These are phyloP conservation scores for Telenomus remus DNA, from an alignment of 1,140 invertebrate species.

Conservation along the genomic window DNA sequence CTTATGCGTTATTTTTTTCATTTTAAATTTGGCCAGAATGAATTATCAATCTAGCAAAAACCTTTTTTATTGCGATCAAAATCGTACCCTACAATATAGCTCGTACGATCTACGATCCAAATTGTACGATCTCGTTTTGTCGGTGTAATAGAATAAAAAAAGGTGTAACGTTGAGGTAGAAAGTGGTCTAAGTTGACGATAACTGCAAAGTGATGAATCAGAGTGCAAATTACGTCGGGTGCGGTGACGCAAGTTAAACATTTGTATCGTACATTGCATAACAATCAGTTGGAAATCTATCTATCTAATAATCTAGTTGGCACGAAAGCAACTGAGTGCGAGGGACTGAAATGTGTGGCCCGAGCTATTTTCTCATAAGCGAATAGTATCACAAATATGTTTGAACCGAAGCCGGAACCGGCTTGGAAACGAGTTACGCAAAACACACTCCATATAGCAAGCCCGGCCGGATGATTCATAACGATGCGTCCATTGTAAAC, in stretches of 20 bases:
- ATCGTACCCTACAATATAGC: too few species aligned
- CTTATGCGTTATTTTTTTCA: too few species aligned
- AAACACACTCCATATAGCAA: slow-evolving; percentile 34
- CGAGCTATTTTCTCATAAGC: slow-evolving; percentile 51
- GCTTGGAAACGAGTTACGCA: slow-evolving; percentile 58
- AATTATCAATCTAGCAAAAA: too few species aligned
- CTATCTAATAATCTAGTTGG: slow-evolving; percentile 24
- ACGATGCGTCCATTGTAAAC: slow-evolving; percentile 57
- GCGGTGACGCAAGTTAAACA: slow-evolving; percentile 12
- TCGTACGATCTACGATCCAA: too few species aligned
- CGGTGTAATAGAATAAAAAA: too few species aligned
- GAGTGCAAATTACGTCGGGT: slow-evolving; percentile 19
- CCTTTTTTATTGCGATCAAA: too few species aligned
- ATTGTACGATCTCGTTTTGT: too few species aligned
- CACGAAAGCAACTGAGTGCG: slow-evolving; percentile 3
- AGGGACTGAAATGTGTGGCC: slow-evolving; percentile 9
- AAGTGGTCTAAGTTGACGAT: slow-evolving; percentile 1
- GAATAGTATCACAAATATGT: slow-evolving; percentile 34
- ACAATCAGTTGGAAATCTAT: slow-evolving; percentile 20
- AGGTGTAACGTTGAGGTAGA: too few species aligned
- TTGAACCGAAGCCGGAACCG: slow-evolving; percentile 40
- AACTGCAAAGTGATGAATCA: slow-evolving; percentile 18
- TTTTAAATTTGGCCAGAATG: too few species aligned
- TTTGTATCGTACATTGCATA: slow-evolving; percentile 29
- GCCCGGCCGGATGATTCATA: slow-evolving; percentile 57